Base-by-base conservation (phyloP, 2,888 invertebrate genomes). In the Liodrosophila aerea region DNA sequence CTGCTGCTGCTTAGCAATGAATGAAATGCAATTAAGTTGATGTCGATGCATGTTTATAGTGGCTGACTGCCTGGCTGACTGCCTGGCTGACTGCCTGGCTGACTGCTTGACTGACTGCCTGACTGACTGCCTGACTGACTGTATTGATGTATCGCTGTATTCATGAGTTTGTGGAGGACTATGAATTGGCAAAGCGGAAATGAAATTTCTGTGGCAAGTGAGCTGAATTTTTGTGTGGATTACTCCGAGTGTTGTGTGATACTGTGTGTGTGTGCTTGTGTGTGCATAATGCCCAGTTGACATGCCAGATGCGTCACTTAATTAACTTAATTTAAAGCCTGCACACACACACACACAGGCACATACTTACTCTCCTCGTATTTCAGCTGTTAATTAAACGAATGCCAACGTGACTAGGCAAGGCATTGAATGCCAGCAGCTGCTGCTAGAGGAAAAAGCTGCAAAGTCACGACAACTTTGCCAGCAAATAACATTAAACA, bases 21-120 rank as follows among this genome's bases (percentile, higher is more conserved):
- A 83, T 85, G 76, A 83, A 78, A 80, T 83, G 78, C 78, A 83
- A 85, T 78, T 83, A 78, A 78, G 66, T 76, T 66, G 80, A 78
- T 80, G 83, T 85, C 78, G 85, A 80, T 63, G 58, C 54, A 57
- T 73, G 80, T 65, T 72, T 80, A 58, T 47, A 69, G 62, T 61
- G 65, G 46, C 64, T 45, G 44, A 58, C 29, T 64, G 62, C 8
- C n/a, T 39, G 58, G 7, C 34, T 34, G 44, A 40, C 27, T 40
- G 57, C 34, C 53, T 49, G 40, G 7, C 9, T 7, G 53, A 60
- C 29, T 45, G 12, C 3, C 12, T 13, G 15, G 39, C 47, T 29
- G 51, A 37, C 37, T 33, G 53, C 45, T 4, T 34, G 54, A 31
- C 13, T 44, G 43, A 30, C 11, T 44, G 43, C 18, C 11, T 47